phyloP scores from a whole-genome alignment of 2,888 invertebrate genomes.

The Anthophora plumipes region DNA sequence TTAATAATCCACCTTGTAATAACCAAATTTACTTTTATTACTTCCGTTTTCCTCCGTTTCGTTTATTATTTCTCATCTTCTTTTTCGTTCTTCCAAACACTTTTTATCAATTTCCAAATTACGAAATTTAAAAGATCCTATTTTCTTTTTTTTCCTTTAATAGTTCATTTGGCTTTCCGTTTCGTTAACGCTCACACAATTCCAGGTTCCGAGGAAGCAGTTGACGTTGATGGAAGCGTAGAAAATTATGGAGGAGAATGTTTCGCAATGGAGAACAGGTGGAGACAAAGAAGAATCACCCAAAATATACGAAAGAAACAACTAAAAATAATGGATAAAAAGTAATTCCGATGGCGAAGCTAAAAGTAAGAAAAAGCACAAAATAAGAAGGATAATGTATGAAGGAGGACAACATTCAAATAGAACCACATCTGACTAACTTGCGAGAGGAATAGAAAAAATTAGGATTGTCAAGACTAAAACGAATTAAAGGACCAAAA shows the following conservation, averaged over 20 bases:
- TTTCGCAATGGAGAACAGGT: neutral
- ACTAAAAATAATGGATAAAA: neutral
- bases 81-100: slow-evolving; percentile 5
- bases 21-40: neutral
- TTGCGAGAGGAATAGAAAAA: neutral
- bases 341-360: neutral
- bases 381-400: too few relatives aligned
- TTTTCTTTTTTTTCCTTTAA: neutral
- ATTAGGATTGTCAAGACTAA: neutral
- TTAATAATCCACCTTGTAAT: neutral
- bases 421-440: neutral
- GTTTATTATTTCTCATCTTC: neutral
- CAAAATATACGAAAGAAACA: neutral
- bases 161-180: slow-evolving; percentile 45
- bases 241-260: neutral
- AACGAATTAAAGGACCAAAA: neutral
- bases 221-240: neutral
- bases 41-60: neutral
- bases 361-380: neutral
- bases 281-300: neutral
- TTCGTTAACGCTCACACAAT: slow-evolving; percentile 84
- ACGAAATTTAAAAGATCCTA: slow-evolving; percentile 7
- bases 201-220: slow-evolving; percentile 74
- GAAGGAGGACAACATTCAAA: neutral
- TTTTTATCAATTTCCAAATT: slow-evolving; percentile 25